Evolutionary conservation across 2,797 vertebrate genomes (phyloP), one percentile per base, ranked within the genome.

Genomic region (Sebastiscus albofasciatus): DNA sequence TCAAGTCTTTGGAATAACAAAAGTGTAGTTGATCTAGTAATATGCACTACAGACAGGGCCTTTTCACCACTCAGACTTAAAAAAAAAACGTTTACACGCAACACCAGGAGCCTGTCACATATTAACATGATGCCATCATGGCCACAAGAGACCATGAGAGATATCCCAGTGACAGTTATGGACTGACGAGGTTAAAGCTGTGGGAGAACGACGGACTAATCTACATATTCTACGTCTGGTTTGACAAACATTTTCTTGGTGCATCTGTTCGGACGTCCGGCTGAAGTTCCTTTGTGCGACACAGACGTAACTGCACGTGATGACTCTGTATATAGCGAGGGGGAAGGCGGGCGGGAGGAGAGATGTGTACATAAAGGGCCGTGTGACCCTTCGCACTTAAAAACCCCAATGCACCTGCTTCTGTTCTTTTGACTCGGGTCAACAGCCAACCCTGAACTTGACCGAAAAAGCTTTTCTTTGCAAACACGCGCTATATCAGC

Each of bases 331-430:
- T 73, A 85, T 90, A 89, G 72, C 3, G 26, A 26, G 52, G 22
- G 26, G 26, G 18, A 6, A 5, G 73, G 62, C 3, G 66, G 46
- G 20, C 0, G 12, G 39, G 11, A 49, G 64, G 60, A 69, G 69
- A 78, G 31, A 75, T 46, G 81, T 92, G 87, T 92, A 91, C 71
- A 90, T 90, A 84, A 89, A 92, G 73, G 83, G 77, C 75, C 22
- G 67, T 69, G 83, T 89, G 90, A 92, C 84, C 86, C 86, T 88
- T 87, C 56, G 87, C 91, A 92, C 92, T 94, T 94, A 92, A 81
- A 89, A 88, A 86, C 36, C 71, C 68, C 14, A 14, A 87, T 34
- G 90, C 93, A 95, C 92, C 92, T 93, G 90, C 85, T 93, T 92
- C 79, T 84, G 85, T 85, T 91, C 90, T 87, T 91, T 79, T 79